Conservation (phyloP, 2,888 invertebrate species). For the Synanthedon tipuliformis region DNA sequence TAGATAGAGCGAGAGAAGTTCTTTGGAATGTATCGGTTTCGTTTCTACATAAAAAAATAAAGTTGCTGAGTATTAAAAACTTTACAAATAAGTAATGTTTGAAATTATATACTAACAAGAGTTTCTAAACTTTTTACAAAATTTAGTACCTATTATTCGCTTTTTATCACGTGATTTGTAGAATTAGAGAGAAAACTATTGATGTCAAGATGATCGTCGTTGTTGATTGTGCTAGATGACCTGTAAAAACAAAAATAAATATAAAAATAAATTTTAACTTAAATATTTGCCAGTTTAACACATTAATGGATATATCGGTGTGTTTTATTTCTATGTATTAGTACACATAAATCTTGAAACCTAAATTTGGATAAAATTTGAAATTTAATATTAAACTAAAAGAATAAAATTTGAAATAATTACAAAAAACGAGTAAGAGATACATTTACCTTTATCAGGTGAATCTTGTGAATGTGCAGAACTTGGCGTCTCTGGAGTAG, state of each 20-base stretch:
- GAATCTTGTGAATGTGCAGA: slow-evolving; percentile 20
- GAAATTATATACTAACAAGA: too few relatives aligned
- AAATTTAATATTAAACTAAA: too few relatives aligned
- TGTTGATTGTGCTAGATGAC: slow-evolving; percentile 6
- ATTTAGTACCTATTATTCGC: neutral
- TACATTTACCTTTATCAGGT: slow-evolving; percentile 25
- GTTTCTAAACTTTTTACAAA: neutral
- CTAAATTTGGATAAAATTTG: too few relatives aligned
- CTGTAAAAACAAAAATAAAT: slow-evolving; percentile 14
- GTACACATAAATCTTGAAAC: too few relatives aligned
- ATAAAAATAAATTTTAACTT: neutral
- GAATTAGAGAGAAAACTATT: slow-evolving; percentile 12
- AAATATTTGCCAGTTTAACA: too few relatives aligned
- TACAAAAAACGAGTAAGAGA: too few relatives aligned
- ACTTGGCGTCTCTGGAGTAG: slow-evolving; percentile 27
- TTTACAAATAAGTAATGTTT: too few relatives aligned
- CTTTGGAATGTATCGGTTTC: slow-evolving; percentile 1
- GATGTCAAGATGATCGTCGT: slow-evolving; percentile 10
- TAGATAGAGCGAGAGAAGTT: neutral
- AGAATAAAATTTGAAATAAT: too few relatives aligned
- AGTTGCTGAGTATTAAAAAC: too few relatives aligned
- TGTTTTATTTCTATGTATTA: too few relatives aligned
- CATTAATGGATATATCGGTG: too few relatives aligned
- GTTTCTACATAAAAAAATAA: too few relatives aligned
- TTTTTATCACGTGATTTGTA: slow-evolving; percentile 21